Percentiles rank a stretch among this genome's conserved stretches.
phyloP scores from a whole-genome alignment of 1,140 invertebrate genomes.

The Brachionus asplanchnoidis region DNA sequence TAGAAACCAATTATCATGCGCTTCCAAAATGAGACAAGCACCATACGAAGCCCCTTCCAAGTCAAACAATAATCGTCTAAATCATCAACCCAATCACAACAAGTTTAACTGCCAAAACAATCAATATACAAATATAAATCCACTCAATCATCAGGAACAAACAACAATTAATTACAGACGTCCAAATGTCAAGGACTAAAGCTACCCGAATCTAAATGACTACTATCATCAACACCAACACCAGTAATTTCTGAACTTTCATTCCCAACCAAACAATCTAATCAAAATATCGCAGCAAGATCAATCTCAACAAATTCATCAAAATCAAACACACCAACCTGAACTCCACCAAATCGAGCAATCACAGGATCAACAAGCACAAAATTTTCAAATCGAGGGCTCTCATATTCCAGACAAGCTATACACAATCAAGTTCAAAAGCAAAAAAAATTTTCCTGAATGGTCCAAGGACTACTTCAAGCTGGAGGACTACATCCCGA shows the following conservation, averaged over 20 bases:
- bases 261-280: too few species aligned
- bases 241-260: too few species aligned
- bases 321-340: not conserved
- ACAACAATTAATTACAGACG: not conserved
- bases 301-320: not conserved
- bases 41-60: not conserved
- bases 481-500: not conserved
- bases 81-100: not conserved
- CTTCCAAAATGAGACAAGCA: not conserved
- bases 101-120: not conserved
- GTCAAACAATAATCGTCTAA: not conserved
- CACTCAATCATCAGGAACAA: not conserved
- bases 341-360: not conserved
- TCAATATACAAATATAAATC: not conserved
- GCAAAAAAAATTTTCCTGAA: not conserved
- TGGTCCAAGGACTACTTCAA: not conserved
- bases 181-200: not conserved
- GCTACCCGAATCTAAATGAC: too few species aligned
- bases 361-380: not conserved
- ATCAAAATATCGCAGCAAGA: not conserved
- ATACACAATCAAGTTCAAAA: not conserved
- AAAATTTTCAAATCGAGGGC: too few species aligned
- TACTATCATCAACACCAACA: too few species aligned
- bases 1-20: not conserved
- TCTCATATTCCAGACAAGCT: not conserved